These are phyloP conservation scores for Ailuropoda melanoleuca DNA, from an alignment of 2,113 vertebrate genomes.

Conservation along the genomic window DNA sequence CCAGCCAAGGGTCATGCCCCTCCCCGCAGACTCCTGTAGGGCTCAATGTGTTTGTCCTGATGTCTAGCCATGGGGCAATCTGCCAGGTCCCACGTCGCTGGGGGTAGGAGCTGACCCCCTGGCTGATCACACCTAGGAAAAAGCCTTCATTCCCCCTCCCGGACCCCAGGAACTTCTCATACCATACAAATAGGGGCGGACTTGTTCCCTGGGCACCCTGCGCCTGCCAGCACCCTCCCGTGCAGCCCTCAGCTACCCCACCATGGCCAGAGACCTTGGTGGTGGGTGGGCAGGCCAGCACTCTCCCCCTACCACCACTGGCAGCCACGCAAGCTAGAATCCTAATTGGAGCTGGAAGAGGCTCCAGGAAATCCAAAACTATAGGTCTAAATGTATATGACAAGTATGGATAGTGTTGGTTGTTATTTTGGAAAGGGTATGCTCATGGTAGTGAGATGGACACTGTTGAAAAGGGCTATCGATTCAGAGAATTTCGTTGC, in stretches of 20 bases:
- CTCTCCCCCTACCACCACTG: accelerated
- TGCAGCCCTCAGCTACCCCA: too few relatives aligned
- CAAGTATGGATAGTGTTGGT: too few relatives aligned
- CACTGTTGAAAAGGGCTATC: neutral
- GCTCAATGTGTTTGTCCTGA: neutral
- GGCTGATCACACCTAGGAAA: neutral
- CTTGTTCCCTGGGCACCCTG: neutral
- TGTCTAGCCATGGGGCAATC: neutral
- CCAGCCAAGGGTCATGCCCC: neutral
- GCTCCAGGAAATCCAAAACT: neutral
- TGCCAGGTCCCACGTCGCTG: neutral
- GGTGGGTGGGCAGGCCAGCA: neutral
- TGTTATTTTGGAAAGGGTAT: neutral
- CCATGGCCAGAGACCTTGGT: neutral
- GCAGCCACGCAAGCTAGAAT: neutral
- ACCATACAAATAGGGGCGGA: neutral
- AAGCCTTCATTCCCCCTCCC: neutral
- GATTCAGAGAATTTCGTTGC: neutral
- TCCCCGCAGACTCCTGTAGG: neutral
- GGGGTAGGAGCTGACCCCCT: neutral
- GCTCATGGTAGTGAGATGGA: neutral
- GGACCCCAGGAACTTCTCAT: neutral
- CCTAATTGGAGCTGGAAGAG: neutral
- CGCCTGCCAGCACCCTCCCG: neutral
- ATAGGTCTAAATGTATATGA: too few relatives aligned